Percentiles rank a stretch among this genome's conserved stretches.
Evolutionary conservation across 2,113 vertebrate genomes (phyloP).

Genomic region (Plectropomus leopardus): DNA sequence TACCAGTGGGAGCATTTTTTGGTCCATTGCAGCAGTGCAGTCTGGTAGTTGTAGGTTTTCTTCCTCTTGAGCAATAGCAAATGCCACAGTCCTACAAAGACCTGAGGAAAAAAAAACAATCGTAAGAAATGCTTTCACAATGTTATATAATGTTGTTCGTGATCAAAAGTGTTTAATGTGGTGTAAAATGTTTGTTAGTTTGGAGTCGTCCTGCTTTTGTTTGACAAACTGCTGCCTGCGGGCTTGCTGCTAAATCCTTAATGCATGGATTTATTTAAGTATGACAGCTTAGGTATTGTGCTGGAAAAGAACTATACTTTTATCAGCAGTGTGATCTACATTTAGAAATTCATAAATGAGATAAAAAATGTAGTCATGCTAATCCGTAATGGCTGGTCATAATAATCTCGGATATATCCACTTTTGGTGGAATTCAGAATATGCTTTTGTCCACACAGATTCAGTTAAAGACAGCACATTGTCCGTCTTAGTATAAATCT

Average conservation of each 20-base stretch:
- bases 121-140: background rate
- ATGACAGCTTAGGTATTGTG: background rate
- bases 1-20: too few relatives aligned
- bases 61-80: too few relatives aligned
- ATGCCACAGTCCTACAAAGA: background rate
- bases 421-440: background rate
- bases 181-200: background rate
- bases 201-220: background rate
- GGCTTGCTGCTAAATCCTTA: background rate
- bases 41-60: too few relatives aligned
- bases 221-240: background rate
- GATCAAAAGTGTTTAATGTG: background rate
- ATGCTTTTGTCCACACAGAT: background rate
- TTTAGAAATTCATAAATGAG: background rate
- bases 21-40: too few relatives aligned
- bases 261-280: background rate
- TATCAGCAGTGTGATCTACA: background rate
- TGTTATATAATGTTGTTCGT: background rate
- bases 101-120: background rate
- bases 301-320: background rate
- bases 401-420: background rate
- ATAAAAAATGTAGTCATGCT: background rate
- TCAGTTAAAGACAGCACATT: background rate
- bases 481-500: background rate
- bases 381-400: background rate